Conservation (phyloP, 2,113 vertebrate species). For the Prinia subflava region DNA sequence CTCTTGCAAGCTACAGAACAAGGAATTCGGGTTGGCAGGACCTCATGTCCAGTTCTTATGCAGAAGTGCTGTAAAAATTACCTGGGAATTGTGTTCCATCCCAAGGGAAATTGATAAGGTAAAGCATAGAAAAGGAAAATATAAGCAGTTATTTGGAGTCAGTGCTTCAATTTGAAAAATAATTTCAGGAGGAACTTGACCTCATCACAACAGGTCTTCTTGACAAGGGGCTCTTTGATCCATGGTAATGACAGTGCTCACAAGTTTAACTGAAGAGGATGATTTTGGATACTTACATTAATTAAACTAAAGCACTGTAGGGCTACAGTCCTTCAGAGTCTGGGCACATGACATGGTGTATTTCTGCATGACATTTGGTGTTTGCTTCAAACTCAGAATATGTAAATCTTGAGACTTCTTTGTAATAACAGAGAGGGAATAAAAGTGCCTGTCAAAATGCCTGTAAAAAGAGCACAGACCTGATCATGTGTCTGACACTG, state of each 20-base stretch:
- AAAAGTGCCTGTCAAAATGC: not conserved
- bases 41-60: not conserved
- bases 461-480: not conserved
- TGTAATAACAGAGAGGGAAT: not conserved
- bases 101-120: not conserved
- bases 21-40: not conserved
- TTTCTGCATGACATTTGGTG: not conserved
- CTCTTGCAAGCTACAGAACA: not conserved
- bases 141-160: not conserved
- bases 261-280: not conserved
- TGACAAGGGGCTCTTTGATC: not conserved
- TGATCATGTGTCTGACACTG: not conserved
- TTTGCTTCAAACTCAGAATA: not conserved
- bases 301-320: not conserved
- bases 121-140: not conserved
- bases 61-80: not conserved
- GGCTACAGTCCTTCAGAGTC: not conserved
- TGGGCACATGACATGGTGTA: not conserved
- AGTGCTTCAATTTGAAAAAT: not conserved
- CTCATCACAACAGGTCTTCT: conserved; percentile 3
- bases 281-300: not conserved
- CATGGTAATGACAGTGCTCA: not conserved
- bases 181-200: not conserved
- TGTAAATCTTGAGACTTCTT: not conserved
- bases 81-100: not conserved